Base-by-base conservation (phyloP, 92 coral and sea anemone species). In the Chrysogorgia sp. region DNA sequence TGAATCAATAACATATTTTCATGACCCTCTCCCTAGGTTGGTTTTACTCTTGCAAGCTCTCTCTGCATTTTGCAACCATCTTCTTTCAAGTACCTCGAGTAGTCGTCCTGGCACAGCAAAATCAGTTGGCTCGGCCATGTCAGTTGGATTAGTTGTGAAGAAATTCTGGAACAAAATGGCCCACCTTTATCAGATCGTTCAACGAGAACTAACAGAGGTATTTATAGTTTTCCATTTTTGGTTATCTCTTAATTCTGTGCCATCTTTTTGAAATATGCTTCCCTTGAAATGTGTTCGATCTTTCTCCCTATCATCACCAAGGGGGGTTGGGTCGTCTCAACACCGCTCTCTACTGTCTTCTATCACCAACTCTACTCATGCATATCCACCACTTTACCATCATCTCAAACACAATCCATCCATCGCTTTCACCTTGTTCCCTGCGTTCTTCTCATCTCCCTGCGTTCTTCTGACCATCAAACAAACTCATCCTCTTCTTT, bases 91-190 rank as follows among this genome's bases (percentile, higher is more conserved):
- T 33, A 86, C 81, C 48, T 77, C 71, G 21, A 85, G 82, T 40
- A 66, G 74, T 37, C 89, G 97, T 40, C 98, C 98, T 21, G 77
- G 80, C 35, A 91, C 97, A 61, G 90, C 92, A 32, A 84, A 89
- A 56, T 86, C 90, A 56, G 83, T 94, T 75, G 97, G 92, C 19
- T 92, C 98, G 1, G 87, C 97, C 0, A 94, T 94, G 90, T 94
- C 98, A 32, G 94, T 94, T 61, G 98, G 98, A 31, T 86, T 94
- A 59, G 94, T 94, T 4, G 98, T 93, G 26, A 94, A 94, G 87
- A 94, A 94, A 69, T 94, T 88, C 82, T 94, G 98, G 96, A 93
- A 89, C 79, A 91, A 93, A 66, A 84, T 90, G 65, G 97, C 90
- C n/a, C 91, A 93, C 71, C 84, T 91, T 2, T 92, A 93, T 28